phyloP scores from a whole-genome alignment of 2,113 vertebrate species.

The Athene cunicularia region DNA sequence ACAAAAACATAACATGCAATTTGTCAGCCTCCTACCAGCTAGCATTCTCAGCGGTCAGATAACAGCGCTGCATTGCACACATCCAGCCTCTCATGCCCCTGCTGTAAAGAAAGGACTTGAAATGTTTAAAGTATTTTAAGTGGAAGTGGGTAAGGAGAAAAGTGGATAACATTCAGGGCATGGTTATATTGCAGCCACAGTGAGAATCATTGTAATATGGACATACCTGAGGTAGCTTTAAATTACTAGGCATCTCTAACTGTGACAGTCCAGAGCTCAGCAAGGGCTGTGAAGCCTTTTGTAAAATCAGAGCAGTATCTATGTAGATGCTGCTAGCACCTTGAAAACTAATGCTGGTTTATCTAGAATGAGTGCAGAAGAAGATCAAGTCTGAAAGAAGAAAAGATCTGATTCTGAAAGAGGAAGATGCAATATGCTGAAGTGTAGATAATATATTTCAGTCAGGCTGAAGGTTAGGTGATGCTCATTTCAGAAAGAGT shows the following conservation, averaged over 20 bases:
- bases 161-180: background rate
- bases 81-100: background rate
- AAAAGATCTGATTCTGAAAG: background rate
- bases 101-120: background rate
- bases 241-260: background rate
- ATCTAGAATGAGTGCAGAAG: background rate
- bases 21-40: background rate
- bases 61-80: background rate
- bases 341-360: background rate
- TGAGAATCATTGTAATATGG: background rate
- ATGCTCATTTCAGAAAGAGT: background rate
- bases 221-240: background rate
- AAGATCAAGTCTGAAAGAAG: background rate
- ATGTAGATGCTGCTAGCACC: background rate
- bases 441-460: background rate
- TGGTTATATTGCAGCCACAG: background rate
- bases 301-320: background rate
- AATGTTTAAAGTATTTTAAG: background rate
- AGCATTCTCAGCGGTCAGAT: accelerated
- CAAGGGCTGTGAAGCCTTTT: background rate
- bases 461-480: background rate
- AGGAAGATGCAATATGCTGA: background rate
- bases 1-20: background rate
- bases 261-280: background rate
- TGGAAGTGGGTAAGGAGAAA: background rate